phyloP scores from a whole-genome alignment of 2,113 vertebrate genomes.

The Erpornis zantholeuca region DNA sequence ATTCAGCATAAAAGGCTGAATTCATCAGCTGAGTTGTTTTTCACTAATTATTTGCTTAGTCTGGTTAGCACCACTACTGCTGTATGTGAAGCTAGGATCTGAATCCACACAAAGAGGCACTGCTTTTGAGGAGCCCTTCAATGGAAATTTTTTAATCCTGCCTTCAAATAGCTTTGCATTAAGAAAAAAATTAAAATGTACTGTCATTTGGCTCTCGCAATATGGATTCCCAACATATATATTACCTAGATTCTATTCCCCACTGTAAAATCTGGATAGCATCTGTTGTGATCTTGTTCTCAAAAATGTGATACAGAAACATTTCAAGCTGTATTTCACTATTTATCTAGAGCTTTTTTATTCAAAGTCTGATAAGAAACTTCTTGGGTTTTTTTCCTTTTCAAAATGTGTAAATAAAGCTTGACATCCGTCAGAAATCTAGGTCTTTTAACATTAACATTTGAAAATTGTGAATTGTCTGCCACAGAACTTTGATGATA shows the following conservation, averaged over 20 bases:
- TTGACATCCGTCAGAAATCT: constrained; percentile 52
- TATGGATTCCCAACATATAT: constrained; percentile 27
- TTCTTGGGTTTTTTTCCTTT: neutral
- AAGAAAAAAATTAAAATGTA: neutral
- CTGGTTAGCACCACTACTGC: neutral
- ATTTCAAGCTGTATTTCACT: constrained; percentile 37
- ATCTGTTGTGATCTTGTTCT: constrained; percentile 52
- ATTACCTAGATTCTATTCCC: constrained; percentile 42
- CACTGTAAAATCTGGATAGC: neutral
- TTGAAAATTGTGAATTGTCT: constrained; percentile 61
- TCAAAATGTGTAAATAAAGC: constrained; percentile 48
- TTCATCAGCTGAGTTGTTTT: neutral
- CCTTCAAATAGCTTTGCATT: neutral
- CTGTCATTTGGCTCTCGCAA: neutral
- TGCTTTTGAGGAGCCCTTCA: neutral
- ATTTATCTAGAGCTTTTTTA: constrained; percentile 48
- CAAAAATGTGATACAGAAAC: constrained; percentile 22
- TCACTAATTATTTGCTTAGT: neutral
- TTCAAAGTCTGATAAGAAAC: constrained; percentile 32
- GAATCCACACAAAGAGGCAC: neutral
- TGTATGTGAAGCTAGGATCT: neutral
- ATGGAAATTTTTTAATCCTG: neutral
- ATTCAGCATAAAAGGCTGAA: neutral
- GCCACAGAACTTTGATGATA: constrained; percentile 48
- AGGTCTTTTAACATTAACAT: constrained; percentile 52